Conservation (phyloP, 1,140 invertebrate genomes). For the Coenobita brevimanus region DNA sequence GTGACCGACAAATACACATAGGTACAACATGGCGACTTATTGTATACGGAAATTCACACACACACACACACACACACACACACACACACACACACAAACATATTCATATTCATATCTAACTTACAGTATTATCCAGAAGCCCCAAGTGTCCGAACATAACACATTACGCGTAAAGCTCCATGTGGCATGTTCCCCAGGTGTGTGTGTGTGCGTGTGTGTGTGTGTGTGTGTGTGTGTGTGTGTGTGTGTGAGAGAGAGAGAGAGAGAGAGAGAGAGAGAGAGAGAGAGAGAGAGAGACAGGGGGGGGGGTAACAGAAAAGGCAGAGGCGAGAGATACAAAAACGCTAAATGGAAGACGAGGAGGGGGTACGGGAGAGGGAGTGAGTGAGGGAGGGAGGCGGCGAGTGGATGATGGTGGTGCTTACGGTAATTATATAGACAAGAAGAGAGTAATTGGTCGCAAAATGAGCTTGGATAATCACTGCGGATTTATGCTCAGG, state of each 20-base stretch:
- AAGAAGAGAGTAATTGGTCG: slow-evolving; percentile 44
- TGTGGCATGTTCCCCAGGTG: neutral
- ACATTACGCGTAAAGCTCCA: too few relatives aligned
- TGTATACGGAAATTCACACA: too few relatives aligned
- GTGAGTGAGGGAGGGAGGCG: neutral
- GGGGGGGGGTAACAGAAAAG: neutral
- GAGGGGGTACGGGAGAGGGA: too few relatives aligned
- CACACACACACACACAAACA: too few relatives aligned
- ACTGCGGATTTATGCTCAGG: slow-evolving; percentile 21
- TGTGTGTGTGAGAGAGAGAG: neutral
- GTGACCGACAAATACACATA: too few relatives aligned
- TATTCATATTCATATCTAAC: too few relatives aligned
- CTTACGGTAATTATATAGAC: slow-evolving; percentile 46
- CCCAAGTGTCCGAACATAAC: too few relatives aligned
- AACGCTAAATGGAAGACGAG: too few relatives aligned
- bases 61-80: too few relatives aligned
- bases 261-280: slow-evolving; percentile 2
- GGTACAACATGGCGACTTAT: too few relatives aligned
- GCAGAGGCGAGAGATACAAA: too few relatives aligned
- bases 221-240: slow-evolving; percentile 16
- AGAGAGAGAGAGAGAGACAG: neutral
- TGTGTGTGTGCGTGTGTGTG: slow-evolving; percentile 15
- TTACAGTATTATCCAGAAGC: too few relatives aligned
- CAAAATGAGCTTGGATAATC: slow-evolving; percentile 42
- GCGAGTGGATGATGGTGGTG: slow-evolving; percentile 12